Percentiles rank a stretch among this genome's conserved stretches.
phyloP scores from a whole-genome alignment of 2,888 invertebrate genomes.

The Acanthacorydalis orientalis region DNA sequence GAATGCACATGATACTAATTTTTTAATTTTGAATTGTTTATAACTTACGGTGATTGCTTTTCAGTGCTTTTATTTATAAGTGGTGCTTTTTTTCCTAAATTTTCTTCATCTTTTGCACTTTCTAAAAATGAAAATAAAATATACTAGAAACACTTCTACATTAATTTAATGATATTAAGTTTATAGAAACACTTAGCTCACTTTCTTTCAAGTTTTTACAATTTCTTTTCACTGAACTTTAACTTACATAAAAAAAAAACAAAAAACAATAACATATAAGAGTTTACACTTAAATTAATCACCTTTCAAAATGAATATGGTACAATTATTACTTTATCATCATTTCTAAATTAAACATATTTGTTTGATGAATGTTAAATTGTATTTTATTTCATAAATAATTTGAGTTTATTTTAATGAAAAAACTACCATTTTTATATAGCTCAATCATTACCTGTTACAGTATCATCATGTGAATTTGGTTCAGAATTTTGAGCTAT shows the following conservation, averaged over 20 bases:
- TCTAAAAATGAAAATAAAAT: conserved; percentile 1
- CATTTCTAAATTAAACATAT: background rate
- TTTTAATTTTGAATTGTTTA: background rate
- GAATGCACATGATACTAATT: background rate
- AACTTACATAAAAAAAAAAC: too few species aligned
- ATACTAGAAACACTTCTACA: conserved; percentile 7
- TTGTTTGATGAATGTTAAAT: too few species aligned
- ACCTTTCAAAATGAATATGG: too few species aligned
- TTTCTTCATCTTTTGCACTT: conserved; percentile 12
- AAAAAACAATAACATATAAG: too few species aligned
- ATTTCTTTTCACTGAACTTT: background rate
- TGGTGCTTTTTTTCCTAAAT: conserved; percentile 11
- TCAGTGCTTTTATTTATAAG: conserved; percentile 7
- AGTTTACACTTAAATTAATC: too few species aligned
- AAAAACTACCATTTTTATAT: background rate
- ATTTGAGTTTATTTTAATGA: background rate
- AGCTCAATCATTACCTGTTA: background rate
- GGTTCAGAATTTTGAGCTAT: conserved; percentile 7
- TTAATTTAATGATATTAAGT: background rate
- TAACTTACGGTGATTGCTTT: conserved; percentile 13
- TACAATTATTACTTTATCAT: too few species aligned
- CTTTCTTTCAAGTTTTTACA: too few species aligned
- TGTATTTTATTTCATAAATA: too few species aligned
- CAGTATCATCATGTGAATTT: background rate
- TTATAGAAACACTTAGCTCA: too few species aligned